Conservation (phyloP, 2,888 invertebrate genomes). For the Stenotaenia linearis region DNA sequence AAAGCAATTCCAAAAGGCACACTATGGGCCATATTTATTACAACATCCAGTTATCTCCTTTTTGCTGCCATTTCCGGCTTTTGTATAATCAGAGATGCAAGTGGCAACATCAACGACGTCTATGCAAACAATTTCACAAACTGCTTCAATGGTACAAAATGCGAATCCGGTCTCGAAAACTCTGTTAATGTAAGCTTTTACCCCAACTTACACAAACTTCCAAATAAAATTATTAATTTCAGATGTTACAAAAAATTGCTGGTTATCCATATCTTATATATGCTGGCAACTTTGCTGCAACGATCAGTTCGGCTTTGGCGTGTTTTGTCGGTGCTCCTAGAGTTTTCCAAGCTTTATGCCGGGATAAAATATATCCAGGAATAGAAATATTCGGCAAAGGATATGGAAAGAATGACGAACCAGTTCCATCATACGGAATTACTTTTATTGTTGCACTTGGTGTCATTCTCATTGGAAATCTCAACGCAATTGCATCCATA, state of each 20-base stretch:
- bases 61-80: constrained; percentile 78
- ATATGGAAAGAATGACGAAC: constrained; percentile 53
- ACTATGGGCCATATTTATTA: constrained; percentile 73
- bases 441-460: constrained; percentile 52
- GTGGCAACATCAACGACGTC: constrained; percentile 60
- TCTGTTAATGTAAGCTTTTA: constrained; percentile 69
- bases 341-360: constrained; percentile 55
- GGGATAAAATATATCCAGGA: constrained; percentile 54
- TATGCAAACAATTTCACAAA: constrained; percentile 56
- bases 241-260: constrained; percentile 49
- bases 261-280: constrained; percentile 85
- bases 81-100: constrained; percentile 71
- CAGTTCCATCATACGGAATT: constrained; percentile 52
- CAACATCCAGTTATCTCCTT: constrained; percentile 76
- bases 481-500: constrained; percentile 53
- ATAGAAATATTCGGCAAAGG: constrained; percentile 53
- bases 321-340: constrained; percentile 88
- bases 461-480: constrained; percentile 52
- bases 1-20: constrained; percentile 91
- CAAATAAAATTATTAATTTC: background rate
- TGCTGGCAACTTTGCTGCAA: constrained; percentile 95
- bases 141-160: constrained; percentile 53
- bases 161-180: constrained; percentile 74
- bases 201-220: background rate
- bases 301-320: constrained; percentile 90